Conservation (phyloP, 35 echinoderm and acorn worm species). For the Strongylocentrotus purpuratus region DNA sequence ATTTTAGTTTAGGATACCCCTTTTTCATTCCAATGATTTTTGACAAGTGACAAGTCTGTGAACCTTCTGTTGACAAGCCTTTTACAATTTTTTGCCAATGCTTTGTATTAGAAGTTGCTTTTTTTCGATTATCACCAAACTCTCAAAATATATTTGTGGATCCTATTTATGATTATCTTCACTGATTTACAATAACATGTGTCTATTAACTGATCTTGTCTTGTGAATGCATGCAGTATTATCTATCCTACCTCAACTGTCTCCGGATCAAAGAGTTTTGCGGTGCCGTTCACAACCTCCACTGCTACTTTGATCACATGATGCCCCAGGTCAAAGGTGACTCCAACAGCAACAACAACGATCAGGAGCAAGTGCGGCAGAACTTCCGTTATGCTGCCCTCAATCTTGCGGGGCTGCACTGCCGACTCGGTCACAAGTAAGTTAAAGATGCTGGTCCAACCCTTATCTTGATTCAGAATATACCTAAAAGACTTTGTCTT, state of each 20-base stretch:
- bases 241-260: slow-evolving; percentile 86
- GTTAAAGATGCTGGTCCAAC: not conserved
- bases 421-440: slow-evolving; percentile 91
- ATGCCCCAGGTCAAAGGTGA: slow-evolving; percentile 54
- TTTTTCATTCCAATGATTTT: no score
- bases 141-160: no score
- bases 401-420: slow-evolving; percentile 87
- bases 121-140: no score
- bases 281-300: slow-evolving; percentile 79
- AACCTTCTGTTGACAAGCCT: no score
- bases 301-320: slow-evolving; percentile 87
- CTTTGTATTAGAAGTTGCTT: no score
- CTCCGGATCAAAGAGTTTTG: slow-evolving; percentile 91
- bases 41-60: no score
- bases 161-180: no score
- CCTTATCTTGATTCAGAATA: no score
- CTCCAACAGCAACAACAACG: slow-evolving; percentile 43
- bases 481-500: no score
- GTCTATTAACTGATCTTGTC: not conserved
- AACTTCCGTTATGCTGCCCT: slow-evolving; percentile 97
- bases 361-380: slow-evolving; percentile 57
- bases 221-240: slow-evolving; percentile 55
- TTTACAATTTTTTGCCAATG: no score
- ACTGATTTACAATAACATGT: no score
- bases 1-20: no score